Evolutionary conservation across 2,888 invertebrate species (phyloP).

Genomic region (Cephonodes hylas): DNA sequence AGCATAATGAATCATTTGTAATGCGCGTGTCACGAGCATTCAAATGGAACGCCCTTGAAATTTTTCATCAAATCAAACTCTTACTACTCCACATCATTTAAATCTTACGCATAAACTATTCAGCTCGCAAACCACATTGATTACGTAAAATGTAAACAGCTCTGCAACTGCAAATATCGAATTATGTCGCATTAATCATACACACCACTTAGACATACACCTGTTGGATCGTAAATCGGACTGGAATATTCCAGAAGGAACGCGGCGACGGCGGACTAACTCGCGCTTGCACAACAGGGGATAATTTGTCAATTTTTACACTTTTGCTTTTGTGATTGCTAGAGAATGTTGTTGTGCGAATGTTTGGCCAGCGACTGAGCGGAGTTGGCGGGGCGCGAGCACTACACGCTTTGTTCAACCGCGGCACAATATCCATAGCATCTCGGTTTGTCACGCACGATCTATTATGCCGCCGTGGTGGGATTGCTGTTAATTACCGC

Average conservation of each 20-base stretch:
- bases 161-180: constrained; percentile 29
- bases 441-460: constrained; percentile 47
- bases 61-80: neutral
- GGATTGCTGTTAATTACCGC: constrained; percentile 30
- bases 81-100: neutral
- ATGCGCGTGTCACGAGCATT: neutral
- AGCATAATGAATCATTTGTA: neutral
- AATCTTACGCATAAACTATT: neutral
- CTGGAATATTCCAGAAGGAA: constrained; percentile 43
- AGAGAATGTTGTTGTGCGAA: constrained; percentile 59
- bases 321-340: constrained; percentile 16
- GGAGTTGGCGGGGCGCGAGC: constrained; percentile 54
- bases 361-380: constrained; percentile 62
- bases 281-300: constrained; percentile 21
- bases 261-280: constrained; percentile 22
- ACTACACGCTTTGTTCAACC: constrained; percentile 59
- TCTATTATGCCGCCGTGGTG: constrained; percentile 34
- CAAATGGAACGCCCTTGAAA: neutral
- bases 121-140: neutral
- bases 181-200: constrained; percentile 20
- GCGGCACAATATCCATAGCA: constrained; percentile 49
- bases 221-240: constrained; percentile 10
- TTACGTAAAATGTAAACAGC: constrained; percentile 8
- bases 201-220: constrained; percentile 13
- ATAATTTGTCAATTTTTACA: neutral